These are phyloP conservation scores for Brassicogethes aeneus DNA, from an alignment of 2,888 invertebrate genomes.

Conservation along the genomic window DNA sequence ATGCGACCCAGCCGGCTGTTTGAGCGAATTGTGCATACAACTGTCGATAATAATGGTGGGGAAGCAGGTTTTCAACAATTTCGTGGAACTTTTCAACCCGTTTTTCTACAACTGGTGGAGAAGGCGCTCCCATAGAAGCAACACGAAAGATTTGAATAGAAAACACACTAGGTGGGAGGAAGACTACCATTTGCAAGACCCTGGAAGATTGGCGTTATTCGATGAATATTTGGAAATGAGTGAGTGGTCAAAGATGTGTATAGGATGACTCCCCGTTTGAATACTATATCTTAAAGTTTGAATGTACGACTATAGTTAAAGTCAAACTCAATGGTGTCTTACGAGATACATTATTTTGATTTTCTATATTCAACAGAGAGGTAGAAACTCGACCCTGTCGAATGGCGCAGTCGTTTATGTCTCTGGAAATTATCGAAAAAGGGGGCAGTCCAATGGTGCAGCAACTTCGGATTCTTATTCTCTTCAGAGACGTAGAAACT, in stretches of 20 bases:
- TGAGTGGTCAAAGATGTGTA: conserved; percentile 42
- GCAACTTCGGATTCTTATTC: too few species aligned
- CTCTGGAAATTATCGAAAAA: too few species aligned
- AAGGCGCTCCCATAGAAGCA: conserved; percentile 64
- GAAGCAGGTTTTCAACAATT: conserved; percentile 89
- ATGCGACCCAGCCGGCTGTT: conserved; percentile 87
- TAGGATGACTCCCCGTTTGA: not conserved
- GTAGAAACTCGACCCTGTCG: too few species aligned
- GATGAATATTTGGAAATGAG: conserved; percentile 98
- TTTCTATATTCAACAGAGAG: too few species aligned
- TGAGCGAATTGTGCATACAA: conserved; percentile 89
- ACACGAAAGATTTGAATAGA: conserved; percentile 63
- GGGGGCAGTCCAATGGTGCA: too few species aligned
- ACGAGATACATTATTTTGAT: too few species aligned
- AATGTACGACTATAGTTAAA: too few species aligned
- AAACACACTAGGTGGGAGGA: conserved; percentile 85
- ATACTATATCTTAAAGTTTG: too few species aligned
- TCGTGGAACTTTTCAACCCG: conserved; percentile 85
- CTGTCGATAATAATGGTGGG: conserved; percentile 92
- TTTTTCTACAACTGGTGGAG: conserved; percentile 87
- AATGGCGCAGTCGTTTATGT: too few species aligned
- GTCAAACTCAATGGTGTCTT: too few species aligned
- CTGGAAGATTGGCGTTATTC: conserved; percentile 81
- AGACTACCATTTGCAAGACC: conserved; percentile 87
- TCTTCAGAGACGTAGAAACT: too few species aligned